A percentile compares a stretch with the other conserved stretches of the same genome.
Evolutionary conservation across 2,888 invertebrate genomes (phyloP).

Genomic region (Plagodis pulveraria): DNA sequence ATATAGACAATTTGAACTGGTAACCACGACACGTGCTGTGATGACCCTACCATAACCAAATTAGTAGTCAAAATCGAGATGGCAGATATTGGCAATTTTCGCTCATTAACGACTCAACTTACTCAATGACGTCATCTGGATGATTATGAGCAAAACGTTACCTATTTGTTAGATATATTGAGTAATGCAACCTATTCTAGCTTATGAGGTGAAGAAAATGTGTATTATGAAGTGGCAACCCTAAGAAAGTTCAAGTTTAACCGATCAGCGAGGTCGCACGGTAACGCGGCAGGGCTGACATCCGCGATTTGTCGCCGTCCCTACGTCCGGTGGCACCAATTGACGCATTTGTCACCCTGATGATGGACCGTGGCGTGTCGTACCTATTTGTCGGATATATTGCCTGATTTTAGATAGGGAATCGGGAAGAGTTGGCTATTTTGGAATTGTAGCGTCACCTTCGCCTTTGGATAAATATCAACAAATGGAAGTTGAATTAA

Average conservation of each 20-base stretch:
- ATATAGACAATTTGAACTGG: too few relatives aligned
- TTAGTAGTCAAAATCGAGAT: too few relatives aligned
- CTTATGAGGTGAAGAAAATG: neutral
- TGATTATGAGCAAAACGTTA: too few relatives aligned
- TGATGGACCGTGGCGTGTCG: constrained; percentile 44
- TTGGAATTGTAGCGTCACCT: too few relatives aligned
- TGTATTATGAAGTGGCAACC: constrained; percentile 1
- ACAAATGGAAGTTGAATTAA: too few relatives aligned
- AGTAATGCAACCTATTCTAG: neutral
- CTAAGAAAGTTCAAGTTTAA: constrained; percentile 22
- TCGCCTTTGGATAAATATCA: too few relatives aligned
- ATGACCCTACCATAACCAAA: too few relatives aligned
- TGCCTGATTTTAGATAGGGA: constrained; percentile 17
- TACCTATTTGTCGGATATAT: constrained; percentile 32
- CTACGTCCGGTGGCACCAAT: constrained; percentile 63
- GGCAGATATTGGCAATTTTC: too few relatives aligned
- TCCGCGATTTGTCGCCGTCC: constrained; percentile 63
- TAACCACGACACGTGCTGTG: too few relatives aligned
- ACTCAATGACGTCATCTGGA: too few relatives aligned
- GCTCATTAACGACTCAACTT: too few relatives aligned
- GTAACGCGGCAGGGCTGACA: constrained; percentile 48
- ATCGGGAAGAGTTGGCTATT: neutral
- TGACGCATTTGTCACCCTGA: constrained; percentile 72
- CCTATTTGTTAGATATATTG: neutral
- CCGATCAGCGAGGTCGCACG: constrained; percentile 22